Percentiles rank a stretch among this genome's conserved stretches.
phyloP scores from a whole-genome alignment of 2,888 invertebrate genomes.

The Lamellibrachia columna region DNA sequence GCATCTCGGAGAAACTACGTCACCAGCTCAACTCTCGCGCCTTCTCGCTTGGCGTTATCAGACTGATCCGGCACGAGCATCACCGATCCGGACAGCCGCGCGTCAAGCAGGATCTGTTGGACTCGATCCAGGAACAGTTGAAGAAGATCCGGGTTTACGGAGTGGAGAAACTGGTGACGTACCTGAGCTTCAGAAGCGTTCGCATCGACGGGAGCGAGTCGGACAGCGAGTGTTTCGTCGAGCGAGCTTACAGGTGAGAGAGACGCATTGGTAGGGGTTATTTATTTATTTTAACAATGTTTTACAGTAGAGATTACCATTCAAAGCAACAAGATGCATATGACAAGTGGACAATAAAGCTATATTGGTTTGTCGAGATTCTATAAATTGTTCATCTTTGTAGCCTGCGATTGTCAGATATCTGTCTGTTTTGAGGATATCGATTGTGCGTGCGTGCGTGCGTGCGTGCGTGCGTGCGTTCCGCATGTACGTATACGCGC shows the following conservation, averaged over 20 bases:
- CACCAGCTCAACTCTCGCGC: conserved; percentile 43
- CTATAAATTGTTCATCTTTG: too few species aligned
- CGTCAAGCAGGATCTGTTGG: conserved; percentile 38
- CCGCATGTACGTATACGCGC: neutral
- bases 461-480: too few species aligned
- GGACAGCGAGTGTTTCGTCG: conserved; percentile 45
- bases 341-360: too few species aligned
- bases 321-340: too few species aligned
- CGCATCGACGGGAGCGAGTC: conserved; percentile 41
- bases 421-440: too few species aligned
- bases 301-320: too few species aligned
- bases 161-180: conserved; percentile 43
- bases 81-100: conserved; percentile 37
- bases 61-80: conserved; percentile 45
- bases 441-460: too few species aligned
- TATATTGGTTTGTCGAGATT: too few species aligned
- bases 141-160: conserved; percentile 42
- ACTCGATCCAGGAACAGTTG: conserved; percentile 40
- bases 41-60: conserved; percentile 41
- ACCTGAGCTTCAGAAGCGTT: conserved; percentile 37
- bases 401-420: too few species aligned
- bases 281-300: neutral
- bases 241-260: conserved; percentile 28
- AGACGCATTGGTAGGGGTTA: neutral
- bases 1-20: conserved; percentile 42